Base-by-base conservation (phyloP, 2,888 invertebrate species). In the Saturnia pavonia region DNA sequence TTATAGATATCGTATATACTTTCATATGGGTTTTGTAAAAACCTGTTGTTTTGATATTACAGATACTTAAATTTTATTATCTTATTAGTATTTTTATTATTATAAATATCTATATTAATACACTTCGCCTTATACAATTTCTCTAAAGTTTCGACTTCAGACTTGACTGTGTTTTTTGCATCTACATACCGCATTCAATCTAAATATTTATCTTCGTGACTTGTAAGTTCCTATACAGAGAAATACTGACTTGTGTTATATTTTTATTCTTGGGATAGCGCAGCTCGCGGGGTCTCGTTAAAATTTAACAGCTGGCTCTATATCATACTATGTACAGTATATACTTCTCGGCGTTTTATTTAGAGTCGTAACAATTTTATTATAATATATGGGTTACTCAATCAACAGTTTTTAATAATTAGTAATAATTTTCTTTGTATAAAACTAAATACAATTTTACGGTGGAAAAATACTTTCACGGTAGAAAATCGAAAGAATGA, bases 291-390 rank as follows among this genome's bases (percentile, higher is more conserved):
- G 76, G 77, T 74, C 74, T 86, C 86, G 81, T 88, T 82, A 88
- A 83, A 78, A 75, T 80, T 86, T 88, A 82, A 87, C 82, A 81
- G 80, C 81, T 80, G 81, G 80, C 78, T 78, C 79, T 77, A 82
- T 79, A 78, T 74, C 78, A 78, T 51, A 70, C 66, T 66, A 70
- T 42, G 48, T 51, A 70, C 66, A 70, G 22, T 42, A 70, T 42
- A 70, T 40, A 34, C 14, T 48, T 66, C 51, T 51, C 48, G 65
- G 40, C 48, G 45, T 65, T 51, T 66, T 70, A 66, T 70, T 51
- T 66, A 45, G 25, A 45, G 22, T 45, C 48, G 4, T 69, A 45
- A 54, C 11, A 54, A 54, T 54, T 11, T 54, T 54, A n/a, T 54
- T 54, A 54, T 54, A 22, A 54, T 54, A 54, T 54, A 54, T 54